Conservation (phyloP, 2,888 invertebrate genomes). For the Drosophila rellima region DNA sequence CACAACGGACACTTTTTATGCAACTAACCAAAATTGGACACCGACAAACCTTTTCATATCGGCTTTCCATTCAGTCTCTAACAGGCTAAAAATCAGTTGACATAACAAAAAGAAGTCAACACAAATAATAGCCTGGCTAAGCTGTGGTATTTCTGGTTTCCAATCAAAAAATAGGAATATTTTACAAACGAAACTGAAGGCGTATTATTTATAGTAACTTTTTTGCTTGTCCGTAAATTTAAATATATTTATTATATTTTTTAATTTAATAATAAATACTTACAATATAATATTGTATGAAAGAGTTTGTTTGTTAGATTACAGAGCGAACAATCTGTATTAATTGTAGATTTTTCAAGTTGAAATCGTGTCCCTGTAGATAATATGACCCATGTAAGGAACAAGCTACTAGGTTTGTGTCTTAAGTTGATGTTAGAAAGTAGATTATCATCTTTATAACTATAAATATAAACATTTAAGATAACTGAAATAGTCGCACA, state of each 20-base stretch:
- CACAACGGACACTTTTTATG: slow-evolving; percentile 35
- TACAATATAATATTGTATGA: not conserved
- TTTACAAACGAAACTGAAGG: slow-evolving; percentile 24
- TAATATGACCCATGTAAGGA: too few relatives aligned
- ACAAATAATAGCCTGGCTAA: slow-evolving; percentile 21
- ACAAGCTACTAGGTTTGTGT: too few relatives aligned
- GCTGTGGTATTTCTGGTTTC: slow-evolving; percentile 32
- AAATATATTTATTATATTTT: not conserved
- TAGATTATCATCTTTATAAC: not conserved
- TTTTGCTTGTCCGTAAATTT: not conserved
- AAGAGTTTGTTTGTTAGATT: not conserved
- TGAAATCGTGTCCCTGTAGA: too few relatives aligned
- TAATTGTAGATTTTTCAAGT: too few relatives aligned
- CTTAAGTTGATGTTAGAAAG: too few relatives aligned
- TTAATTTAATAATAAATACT: not conserved
- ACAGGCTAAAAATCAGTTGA: slow-evolving; percentile 13
- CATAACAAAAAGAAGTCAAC: not conserved
- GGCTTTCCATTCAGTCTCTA: slow-evolving; percentile 36
- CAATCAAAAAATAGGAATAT: slow-evolving; percentile 29
- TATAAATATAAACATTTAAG: not conserved
- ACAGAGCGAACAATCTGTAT: too few relatives aligned
- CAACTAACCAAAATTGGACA: slow-evolving; percentile 20
- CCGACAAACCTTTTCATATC: slow-evolving; percentile 42
- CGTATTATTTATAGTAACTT: slow-evolving; percentile 17
- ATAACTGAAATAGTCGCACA: not conserved